Evolutionary conservation across 2,888 invertebrate species (phyloP), one percentile per base, ranked within the genome.

Genomic region (Sabellastarte sp.): DNA sequence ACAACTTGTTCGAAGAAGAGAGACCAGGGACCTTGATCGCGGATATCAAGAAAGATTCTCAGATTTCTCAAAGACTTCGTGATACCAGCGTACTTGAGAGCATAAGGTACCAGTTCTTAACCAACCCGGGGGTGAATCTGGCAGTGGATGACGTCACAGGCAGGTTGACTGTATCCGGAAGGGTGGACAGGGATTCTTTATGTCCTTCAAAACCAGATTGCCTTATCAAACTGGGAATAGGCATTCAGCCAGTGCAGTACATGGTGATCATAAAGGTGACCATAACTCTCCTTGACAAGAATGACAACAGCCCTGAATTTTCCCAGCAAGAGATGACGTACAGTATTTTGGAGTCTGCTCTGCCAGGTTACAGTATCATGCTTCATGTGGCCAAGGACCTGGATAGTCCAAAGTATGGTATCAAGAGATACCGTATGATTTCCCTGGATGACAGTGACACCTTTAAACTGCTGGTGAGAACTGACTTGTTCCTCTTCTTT

Each of bases 181-280:
- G 28, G 5, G 15, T 59, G 26, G 59, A 59, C 32, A 28, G 59
- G 10, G 59, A 59, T 41, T 28, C 15, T 26, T 26, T 32, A 10
- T 59, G 59, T 30, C 28, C 50, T 24, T 26, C 26, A 10, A 2
- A 50, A 41, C 33, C 24, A 59, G n/a, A 26, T 5, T 59, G 59
- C 28, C 20, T 15, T 26, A 30, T 33, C 10, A n/a, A 32, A 24
- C 41, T 59, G 30, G 41, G 24, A 10, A 41, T 59, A 33, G 33
- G 24, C 10, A 31, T 59, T 32, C 59, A 59, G 15, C 59, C 59
- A 15, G 41, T n/a, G 15, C 10, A 2, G 1, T 59, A 59, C 30
- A 28, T 41, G 24, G 59, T 33, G 41, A 59, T 59, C 50, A 59
- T 59, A 28, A 59, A 59, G 41, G 59, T 59, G 32, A 59, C 24